A percentile compares a stretch with the other conserved stretches of the same genome.
Evolutionary conservation across 2,113 vertebrate species (phyloP).

Genomic region (Heterotilapia buettikoferi): DNA sequence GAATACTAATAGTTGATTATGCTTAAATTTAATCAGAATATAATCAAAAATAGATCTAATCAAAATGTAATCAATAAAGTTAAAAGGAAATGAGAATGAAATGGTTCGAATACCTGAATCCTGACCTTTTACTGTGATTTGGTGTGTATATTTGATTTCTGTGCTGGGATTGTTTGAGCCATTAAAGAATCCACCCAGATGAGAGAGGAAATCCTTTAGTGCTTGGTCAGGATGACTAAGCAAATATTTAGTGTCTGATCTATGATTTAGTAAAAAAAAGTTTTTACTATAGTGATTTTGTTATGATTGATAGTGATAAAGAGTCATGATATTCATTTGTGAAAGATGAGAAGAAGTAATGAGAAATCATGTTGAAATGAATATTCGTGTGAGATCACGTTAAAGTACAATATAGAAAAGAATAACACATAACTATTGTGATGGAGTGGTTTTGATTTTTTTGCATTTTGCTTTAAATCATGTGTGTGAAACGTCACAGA

Average conservation of each 20-base stretch:
- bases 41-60: neutral
- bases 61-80: neutral
- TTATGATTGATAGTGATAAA: neutral
- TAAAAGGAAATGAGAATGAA: neutral
- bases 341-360: neutral
- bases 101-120: neutral
- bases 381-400: neutral
- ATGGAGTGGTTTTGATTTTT: neutral
- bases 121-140: neutral
- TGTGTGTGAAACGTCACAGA: neutral
- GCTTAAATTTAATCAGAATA: neutral
- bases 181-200: neutral
- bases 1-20: neutral
- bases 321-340: neutral
- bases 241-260: neutral
- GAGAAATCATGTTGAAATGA: neutral
- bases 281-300: neutral
- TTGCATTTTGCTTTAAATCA: neutral
- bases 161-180: neutral
- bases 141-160: neutral
- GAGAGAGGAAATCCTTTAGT: neutral
- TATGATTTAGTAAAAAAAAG: neutral
- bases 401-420: neutral
- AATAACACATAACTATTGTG: neutral
- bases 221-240: neutral